These are phyloP conservation scores for Lycorma delicatula DNA, from an alignment of 1,140 invertebrate genomes.

Conservation along the genomic window DNA sequence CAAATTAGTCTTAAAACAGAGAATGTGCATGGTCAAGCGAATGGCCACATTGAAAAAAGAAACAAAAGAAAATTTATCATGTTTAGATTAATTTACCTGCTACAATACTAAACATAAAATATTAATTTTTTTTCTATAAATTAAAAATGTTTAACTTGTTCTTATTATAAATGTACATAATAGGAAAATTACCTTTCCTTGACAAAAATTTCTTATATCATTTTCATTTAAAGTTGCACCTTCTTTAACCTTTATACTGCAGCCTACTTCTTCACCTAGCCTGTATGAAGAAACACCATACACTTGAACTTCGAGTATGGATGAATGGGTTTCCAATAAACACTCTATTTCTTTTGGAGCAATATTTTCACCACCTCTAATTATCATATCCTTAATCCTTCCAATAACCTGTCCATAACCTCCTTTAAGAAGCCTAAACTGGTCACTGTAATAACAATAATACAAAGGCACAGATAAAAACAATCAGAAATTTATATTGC, in stretches of 20 bases:
- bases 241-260: constrained; percentile 54
- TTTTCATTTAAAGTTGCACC: constrained; percentile 42
- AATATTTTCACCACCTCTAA: constrained; percentile 88
- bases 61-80: not conserved
- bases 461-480: too few species aligned
- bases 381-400: constrained; percentile 82
- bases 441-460: constrained; percentile 58
- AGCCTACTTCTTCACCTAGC: constrained; percentile 79
- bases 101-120: not conserved
- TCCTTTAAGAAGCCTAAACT: constrained; percentile 61
- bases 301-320: constrained; percentile 57
- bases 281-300: constrained; percentile 71
- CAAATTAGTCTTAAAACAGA: too few species aligned
- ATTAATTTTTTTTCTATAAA: not conserved
- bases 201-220: constrained; percentile 57
- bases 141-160: not conserved
- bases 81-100: not conserved
- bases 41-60: too few species aligned
- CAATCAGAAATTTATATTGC: too few species aligned
- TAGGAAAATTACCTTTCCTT: constrained; percentile 50
- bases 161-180: not conserved
- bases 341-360: constrained; percentile 83
- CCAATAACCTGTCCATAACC: constrained; percentile 76
- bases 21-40: too few species aligned
- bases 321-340: constrained; percentile 65